Evolutionary conservation across 2,113 vertebrate species (phyloP).

Genomic region (Pseudorhombus dupliciocellatus): DNA sequence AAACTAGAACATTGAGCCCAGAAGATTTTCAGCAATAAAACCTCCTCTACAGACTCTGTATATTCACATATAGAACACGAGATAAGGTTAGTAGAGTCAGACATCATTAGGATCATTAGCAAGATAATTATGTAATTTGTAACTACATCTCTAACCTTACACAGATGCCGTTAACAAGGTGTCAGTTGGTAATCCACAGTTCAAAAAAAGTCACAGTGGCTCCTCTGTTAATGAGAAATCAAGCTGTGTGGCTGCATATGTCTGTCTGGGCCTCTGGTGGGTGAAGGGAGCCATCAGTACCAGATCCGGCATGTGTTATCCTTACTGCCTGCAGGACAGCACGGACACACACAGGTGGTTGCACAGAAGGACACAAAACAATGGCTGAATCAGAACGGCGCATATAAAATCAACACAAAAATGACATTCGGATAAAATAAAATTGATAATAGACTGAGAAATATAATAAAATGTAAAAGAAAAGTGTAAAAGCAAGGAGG

Average conservation of each 20-base stretch:
- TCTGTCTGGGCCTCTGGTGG: not conserved
- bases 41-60: no score
- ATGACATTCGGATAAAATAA: not conserved
- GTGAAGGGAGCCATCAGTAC: slow-evolving; percentile 77
- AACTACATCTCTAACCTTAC: slow-evolving; percentile 3
- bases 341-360: slow-evolving; percentile 55
- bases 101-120: not conserved
- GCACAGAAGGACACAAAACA: slow-evolving; percentile 30
- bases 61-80: no score
- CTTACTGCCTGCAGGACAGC: slow-evolving; percentile 87
- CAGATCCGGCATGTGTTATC: slow-evolving; percentile 96
- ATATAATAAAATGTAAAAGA: not conserved
- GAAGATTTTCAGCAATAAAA: no score
- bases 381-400: not conserved
- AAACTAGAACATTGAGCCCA: no score
- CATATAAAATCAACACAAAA: not conserved
- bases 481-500: not conserved
- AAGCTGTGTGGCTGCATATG: not conserved
- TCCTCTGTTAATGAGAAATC: not conserved
- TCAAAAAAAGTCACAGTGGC: not conserved
- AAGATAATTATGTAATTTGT: not conserved
- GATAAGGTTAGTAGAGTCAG: not conserved
- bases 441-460: not conserved
- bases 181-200: not conserved
- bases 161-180: not conserved